phyloP scores from a whole-genome alignment of 2,888 invertebrate species.

The Dasysyrphus tricinctus region DNA sequence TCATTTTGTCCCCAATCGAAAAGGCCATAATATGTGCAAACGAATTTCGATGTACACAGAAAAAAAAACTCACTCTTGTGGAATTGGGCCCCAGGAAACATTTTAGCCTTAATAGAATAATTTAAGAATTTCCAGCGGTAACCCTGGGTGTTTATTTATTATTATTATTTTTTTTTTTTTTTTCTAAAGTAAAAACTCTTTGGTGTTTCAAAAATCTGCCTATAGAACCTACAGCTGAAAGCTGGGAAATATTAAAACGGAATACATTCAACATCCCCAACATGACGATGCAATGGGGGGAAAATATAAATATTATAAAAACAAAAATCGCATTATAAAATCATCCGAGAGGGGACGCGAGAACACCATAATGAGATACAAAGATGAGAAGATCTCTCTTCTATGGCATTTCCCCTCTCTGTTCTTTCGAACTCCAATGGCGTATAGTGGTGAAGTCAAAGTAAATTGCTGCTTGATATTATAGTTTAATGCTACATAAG shows the following conservation, averaged over 20 bases:
- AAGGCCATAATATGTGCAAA: too few species aligned
- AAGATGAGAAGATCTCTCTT: slow-evolving; percentile 18
- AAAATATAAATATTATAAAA: slow-evolving; percentile 49
- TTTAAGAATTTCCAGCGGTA: neutral
- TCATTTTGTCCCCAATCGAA: too few species aligned
- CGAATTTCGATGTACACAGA: too few species aligned
- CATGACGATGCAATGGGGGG: slow-evolving; percentile 12
- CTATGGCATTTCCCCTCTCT: neutral
- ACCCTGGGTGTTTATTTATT: too few species aligned
- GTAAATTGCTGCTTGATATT: slow-evolving; percentile 65
- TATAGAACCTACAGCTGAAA: slow-evolving; percentile 5
- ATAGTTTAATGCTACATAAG: slow-evolving; percentile 58
- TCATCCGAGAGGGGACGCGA: slow-evolving; percentile 18
- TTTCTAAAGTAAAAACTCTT: slow-evolving; percentile 14
- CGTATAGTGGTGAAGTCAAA: slow-evolving; percentile 34
- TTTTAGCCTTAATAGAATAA: neutral
- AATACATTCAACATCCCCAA: slow-evolving; percentile 23
- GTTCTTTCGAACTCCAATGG: slow-evolving; percentile 3
- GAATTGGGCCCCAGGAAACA: too few species aligned
- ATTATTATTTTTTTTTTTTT: slow-evolving; percentile 11
- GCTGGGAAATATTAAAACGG: slow-evolving; percentile 26
- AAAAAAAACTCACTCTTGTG: too few species aligned
- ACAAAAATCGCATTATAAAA: slow-evolving; percentile 69
- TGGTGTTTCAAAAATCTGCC: neutral
- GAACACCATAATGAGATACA: slow-evolving; percentile 29